Conservation (phyloP, 1,140 invertebrate genomes). For the Tetragonula clypearis region DNA sequence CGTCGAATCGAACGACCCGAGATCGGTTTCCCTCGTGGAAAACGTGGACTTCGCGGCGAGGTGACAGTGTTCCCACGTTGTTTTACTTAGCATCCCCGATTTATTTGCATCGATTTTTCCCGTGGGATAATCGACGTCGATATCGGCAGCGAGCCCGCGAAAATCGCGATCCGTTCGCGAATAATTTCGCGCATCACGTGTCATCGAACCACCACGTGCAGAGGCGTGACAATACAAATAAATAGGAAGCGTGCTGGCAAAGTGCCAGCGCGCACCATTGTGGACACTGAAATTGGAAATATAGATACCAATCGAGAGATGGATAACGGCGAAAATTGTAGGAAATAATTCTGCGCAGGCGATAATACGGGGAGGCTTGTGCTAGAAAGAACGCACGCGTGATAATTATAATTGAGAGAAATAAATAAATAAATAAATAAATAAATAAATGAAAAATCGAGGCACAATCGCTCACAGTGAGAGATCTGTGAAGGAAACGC, state of each 20-base stretch:
- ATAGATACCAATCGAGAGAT: conserved; percentile 31
- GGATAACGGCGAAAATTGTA: conserved; percentile 31
- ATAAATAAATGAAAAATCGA: no score
- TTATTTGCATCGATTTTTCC: background rate
- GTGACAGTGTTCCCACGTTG: background rate
- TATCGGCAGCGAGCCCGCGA: background rate
- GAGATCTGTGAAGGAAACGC: no score
- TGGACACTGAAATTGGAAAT: conserved; percentile 64
- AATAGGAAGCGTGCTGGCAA: conserved; percentile 64
- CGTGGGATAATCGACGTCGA: background rate
- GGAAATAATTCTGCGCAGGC: background rate
- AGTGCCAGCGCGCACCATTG: conserved; percentile 59
- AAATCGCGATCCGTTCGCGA: conserved; percentile 10
- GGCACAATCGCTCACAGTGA: no score
- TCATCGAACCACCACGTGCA: conserved; percentile 64
- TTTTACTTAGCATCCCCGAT: background rate
- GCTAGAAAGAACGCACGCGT: background rate
- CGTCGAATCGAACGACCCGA: conserved; percentile 17
- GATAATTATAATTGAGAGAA: background rate
- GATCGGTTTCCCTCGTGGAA: background rate
- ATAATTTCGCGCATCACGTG: conserved; percentile 57
- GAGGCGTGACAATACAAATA: conserved; percentile 67
- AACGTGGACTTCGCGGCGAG: no score
- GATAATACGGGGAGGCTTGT: background rate
- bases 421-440: no score